Base-by-base conservation (phyloP, 1,140 invertebrate genomes). In the Scylla paramamosain region DNA sequence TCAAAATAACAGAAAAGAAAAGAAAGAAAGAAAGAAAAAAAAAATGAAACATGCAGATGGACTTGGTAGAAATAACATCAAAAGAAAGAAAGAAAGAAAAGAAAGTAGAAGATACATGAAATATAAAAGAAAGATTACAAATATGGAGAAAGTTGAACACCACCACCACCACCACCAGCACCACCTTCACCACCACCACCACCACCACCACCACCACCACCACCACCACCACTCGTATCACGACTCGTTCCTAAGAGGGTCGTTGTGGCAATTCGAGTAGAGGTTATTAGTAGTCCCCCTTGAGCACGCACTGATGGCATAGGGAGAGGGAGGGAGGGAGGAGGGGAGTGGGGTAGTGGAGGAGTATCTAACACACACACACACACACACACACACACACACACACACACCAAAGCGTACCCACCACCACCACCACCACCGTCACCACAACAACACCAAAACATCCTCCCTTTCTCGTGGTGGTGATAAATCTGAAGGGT, bases 351-450 rank as follows among this genome's bases (percentile, higher is more conserved):
- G n/a, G n/a, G n/a, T n/a, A 77, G n/a, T 0, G 20, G 67, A 20
- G 67, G 67, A 7, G 25, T n/a, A 25, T n/a, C n/a, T n/a, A 1
- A 12, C n/a, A 20, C 4, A 46, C 88, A 20, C 6, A 89, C 86
- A 89, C 25, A 89, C 88, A 89, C 32, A 88, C 86, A 88, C 32
- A 48, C 88, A 89, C 88, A n/a, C n/a, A n/a, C n/a, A n/a, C n/a
- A n/a, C n/a, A n/a, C n/a, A n/a, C n/a, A 90, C 39, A 46, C 16
- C 87, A 89, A 89, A 45, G 39, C 31, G 14, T 46, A 10, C 86
- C 86, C 14, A 4, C 39, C 25, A 20, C 31, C 29, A 32, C 31
- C 12, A 45, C 29, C 32, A 87, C 32, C 32, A 87, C 14, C 31
- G 32, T 16, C 31, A 25, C 10, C 84, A 87, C 84, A 39, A 87